Evolutionary conservation across 2,888 invertebrate species (phyloP).

Genomic region (Drosophila pseudotalamancana): DNA sequence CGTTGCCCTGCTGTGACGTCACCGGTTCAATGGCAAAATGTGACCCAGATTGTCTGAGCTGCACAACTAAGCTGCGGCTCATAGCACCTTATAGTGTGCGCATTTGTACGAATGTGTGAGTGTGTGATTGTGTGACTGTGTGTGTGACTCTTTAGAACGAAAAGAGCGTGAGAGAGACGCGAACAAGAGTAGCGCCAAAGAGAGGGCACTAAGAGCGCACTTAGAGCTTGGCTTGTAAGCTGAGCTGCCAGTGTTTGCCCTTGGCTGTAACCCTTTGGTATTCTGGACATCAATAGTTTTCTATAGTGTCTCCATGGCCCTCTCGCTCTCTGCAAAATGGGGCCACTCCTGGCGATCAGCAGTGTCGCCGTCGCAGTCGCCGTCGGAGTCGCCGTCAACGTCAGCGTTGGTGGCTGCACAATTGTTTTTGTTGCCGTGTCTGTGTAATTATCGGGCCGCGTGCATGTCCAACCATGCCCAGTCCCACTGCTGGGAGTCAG

Average conservation of each 20-base stretch:
- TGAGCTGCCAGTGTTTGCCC: conserved; percentile 48
- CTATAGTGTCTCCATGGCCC: conserved; percentile 15
- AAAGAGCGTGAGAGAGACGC: conserved; percentile 42
- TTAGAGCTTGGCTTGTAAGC: conserved; percentile 35
- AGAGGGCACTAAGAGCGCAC: conserved; percentile 31
- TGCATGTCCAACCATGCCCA: conserved; percentile 57
- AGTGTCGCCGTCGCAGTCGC: background rate
- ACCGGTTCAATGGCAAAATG: conserved; percentile 85
- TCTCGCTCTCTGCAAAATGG: conserved; percentile 50
- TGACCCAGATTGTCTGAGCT: conserved; percentile 85
- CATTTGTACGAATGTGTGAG: conserved; percentile 13
- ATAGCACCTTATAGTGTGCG: conserved; percentile 42
- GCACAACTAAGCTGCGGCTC: conserved; percentile 74
- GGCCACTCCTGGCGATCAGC: conserved; percentile 50
- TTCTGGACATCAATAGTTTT: conserved; percentile 31
- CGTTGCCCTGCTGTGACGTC: conserved; percentile 84
- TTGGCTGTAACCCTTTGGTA: conserved; percentile 64
- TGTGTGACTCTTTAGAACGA: conserved; percentile 62
- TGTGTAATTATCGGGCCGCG: conserved; percentile 70
- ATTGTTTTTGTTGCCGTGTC: conserved; percentile 57
- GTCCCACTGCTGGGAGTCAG: conserved; percentile 13
- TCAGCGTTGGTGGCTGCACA: conserved; percentile 44
- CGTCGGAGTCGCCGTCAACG: conserved; percentile 16
- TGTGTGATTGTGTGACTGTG: conserved; percentile 15
- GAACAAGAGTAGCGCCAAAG: conserved; percentile 7